A percentile compares a stretch with the other conserved stretches of the same genome.
These are phyloP conservation scores for Sinohyriopsis cumingii DNA, from an alignment of 2,888 invertebrate genomes.

Conservation along the genomic window DNA sequence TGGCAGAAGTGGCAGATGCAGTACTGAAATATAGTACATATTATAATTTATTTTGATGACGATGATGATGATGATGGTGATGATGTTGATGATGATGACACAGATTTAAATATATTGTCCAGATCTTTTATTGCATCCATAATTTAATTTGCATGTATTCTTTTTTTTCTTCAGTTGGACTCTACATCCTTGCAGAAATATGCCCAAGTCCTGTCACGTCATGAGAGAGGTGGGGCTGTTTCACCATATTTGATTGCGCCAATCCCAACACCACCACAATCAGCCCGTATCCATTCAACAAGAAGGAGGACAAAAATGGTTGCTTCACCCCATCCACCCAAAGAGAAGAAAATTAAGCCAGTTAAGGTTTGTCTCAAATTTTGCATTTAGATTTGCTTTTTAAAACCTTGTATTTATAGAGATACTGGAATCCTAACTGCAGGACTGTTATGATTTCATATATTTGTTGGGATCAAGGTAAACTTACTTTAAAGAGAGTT, in stretches of 20 bases:
- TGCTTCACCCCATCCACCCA: constrained; percentile 21
- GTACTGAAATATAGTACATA: background rate
- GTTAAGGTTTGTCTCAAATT: constrained; percentile 22
- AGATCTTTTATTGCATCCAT: too few relatives aligned
- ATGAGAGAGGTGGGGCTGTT: constrained; percentile 46
- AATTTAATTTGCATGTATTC: too few relatives aligned
- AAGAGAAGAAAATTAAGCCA: constrained; percentile 24
- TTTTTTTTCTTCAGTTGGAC: constrained; percentile 55
- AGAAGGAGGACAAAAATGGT: constrained; percentile 27
- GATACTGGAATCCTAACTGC: too few relatives aligned
- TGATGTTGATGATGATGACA: too few relatives aligned
- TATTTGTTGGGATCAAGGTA: too few relatives aligned
- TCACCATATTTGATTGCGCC: constrained; percentile 64
- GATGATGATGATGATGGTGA: too few relatives aligned
- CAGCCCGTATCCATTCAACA: constrained; percentile 31
- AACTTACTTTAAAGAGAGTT: too few relatives aligned
- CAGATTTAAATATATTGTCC: too few relatives aligned
- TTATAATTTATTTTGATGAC: background rate
- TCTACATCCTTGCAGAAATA: constrained; percentile 64
- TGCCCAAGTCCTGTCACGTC: constrained; percentile 55
- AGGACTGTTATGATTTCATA: too few relatives aligned
- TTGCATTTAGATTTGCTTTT: background rate
- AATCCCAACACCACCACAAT: constrained; percentile 54
- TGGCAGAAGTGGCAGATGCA: background rate
- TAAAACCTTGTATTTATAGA: too few relatives aligned